These are phyloP conservation scores for Pachypsylla venusta DNA, from an alignment of 1,140 invertebrate genomes.

Conservation along the genomic window DNA sequence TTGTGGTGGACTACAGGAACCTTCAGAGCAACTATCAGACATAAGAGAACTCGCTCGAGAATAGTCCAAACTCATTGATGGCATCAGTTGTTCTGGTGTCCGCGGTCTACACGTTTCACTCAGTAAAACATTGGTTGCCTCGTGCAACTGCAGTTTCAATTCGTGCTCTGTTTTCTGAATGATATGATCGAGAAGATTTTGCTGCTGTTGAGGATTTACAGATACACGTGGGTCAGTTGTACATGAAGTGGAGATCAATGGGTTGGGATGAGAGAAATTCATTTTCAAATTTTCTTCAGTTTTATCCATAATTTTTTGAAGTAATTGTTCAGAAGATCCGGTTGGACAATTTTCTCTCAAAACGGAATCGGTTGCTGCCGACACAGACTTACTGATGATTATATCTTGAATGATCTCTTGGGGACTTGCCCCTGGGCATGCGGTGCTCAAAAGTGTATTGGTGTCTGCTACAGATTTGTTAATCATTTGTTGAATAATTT, in stretches of 20 bases:
- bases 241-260: background rate
- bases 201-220: constrained; percentile 8
- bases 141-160: background rate
- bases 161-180: background rate
- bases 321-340: too few relatives aligned
- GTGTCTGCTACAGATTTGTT: background rate
- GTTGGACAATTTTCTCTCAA: too few relatives aligned
- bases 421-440: background rate
- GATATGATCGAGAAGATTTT: background rate
- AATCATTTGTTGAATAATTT: background rate
- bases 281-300: background rate
- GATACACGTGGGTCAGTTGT: constrained; percentile 20
- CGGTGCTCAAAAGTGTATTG: background rate
- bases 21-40: background rate
- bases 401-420: background rate
- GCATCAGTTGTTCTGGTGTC: background rate
- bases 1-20: background rate
- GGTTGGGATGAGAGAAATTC: background rate
- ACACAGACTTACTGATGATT: background rate
- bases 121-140: background rate
- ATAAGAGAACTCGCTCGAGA: background rate
- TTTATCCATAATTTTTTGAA: background rate
- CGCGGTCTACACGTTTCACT: too few relatives aligned
- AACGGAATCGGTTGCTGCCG: background rate
- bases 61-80: background rate